phyloP scores from a whole-genome alignment of 2,888 invertebrate genomes.

The Anodontia alba region DNA sequence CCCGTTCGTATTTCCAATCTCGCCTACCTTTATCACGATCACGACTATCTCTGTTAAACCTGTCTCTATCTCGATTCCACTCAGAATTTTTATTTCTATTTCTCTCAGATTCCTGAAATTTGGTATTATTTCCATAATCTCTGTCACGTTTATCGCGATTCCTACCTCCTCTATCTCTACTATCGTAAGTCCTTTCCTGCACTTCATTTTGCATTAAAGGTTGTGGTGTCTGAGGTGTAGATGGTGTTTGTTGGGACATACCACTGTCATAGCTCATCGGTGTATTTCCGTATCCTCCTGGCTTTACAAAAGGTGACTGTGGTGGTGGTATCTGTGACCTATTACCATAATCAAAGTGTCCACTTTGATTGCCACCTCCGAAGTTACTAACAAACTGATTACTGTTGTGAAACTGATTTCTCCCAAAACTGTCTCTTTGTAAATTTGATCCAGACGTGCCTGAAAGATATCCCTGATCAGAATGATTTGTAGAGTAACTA shows the following conservation, averaged over 20 bases:
- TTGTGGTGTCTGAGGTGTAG: conserved; percentile 55
- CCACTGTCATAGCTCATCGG: conserved; percentile 58
- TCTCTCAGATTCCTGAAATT: conserved; percentile 57
- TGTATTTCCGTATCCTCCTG: conserved; percentile 42
- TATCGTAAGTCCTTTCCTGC: conserved; percentile 29
- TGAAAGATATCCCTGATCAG: conserved; percentile 58
- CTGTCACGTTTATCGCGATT: conserved; percentile 42
- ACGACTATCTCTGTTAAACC: conserved; percentile 39
- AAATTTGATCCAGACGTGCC: conserved; percentile 55
- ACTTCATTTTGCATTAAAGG: conserved; percentile 21
- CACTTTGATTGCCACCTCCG: conserved; percentile 30
- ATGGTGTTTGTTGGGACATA: conserved; percentile 50
- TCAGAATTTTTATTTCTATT: conserved; percentile 57
- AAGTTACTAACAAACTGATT: conserved; percentile 44
- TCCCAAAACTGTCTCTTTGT: conserved; percentile 37
- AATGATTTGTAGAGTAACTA: conserved; percentile 50
- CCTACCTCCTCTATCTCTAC: conserved; percentile 45
- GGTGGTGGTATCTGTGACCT: conserved; percentile 30
- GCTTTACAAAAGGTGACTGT: conserved; percentile 37
- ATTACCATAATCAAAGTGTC: conserved; percentile 38
- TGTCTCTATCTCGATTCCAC: conserved; percentile 50
- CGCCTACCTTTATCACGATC: conserved; percentile 59
- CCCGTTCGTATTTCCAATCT: conserved; percentile 53
- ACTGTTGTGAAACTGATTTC: conserved; percentile 43
- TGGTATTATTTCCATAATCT: conserved; percentile 54